A percentile compares a stretch with the other conserved stretches of the same genome.
These are phyloP conservation scores for Folsomia manolachei DNA, from an alignment of 2,888 invertebrate species.

Conservation along the genomic window DNA sequence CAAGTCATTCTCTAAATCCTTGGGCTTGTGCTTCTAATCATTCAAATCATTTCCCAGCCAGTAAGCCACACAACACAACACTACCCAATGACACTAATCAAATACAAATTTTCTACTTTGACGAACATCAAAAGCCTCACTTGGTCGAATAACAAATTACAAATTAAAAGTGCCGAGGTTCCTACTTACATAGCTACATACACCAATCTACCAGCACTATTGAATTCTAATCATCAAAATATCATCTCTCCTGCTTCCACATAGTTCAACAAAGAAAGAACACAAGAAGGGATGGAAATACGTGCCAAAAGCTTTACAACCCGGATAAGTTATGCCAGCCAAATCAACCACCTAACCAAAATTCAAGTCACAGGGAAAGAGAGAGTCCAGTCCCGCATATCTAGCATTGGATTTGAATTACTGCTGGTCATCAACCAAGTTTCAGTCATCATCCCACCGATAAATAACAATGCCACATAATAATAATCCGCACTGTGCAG, in stretches of 20 bases:
- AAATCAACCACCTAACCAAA: not conserved
- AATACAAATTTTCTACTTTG: slow-evolving; percentile 40
- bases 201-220: not conserved
- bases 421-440: slow-evolving; percentile 5
- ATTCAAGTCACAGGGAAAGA: not conserved
- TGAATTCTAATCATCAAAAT: not conserved
- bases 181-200: too few relatives aligned
- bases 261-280: not conserved
- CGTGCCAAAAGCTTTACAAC: slow-evolving; percentile 37
- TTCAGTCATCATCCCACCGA: slow-evolving; percentile 2
- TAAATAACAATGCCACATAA: slow-evolving; percentile 14
- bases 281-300: slow-evolving; percentile 14
- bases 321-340: slow-evolving; percentile 26
- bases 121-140: slow-evolving; percentile 5
- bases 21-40: slow-evolving; percentile 13
- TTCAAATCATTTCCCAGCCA: slow-evolving; percentile 8
- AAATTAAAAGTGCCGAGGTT: not conserved
- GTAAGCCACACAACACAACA: too few relatives aligned
- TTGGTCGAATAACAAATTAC: slow-evolving; percentile 5
- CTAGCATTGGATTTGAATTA: not conserved
- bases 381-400: slow-evolving; percentile 7
- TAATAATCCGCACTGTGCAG: slow-evolving; percentile 5
- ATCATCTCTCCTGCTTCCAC: not conserved
- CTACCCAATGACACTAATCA: slow-evolving; percentile 30
- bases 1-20: slow-evolving; percentile 41